phyloP scores from a whole-genome alignment of 2,888 invertebrate species.

The Timandra comae region DNA sequence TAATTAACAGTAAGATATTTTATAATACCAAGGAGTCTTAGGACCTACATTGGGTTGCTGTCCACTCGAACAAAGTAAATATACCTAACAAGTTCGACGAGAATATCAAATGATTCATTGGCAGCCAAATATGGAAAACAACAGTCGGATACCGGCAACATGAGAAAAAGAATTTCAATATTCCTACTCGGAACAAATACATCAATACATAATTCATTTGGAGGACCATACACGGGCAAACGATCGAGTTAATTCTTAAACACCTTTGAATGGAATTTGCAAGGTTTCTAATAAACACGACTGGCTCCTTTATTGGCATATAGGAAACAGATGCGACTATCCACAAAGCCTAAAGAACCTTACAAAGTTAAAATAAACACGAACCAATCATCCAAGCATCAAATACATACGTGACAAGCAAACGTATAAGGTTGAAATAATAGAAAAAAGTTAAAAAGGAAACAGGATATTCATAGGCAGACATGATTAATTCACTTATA shows the following conservation, averaged over 20 bases:
- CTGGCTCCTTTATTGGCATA: slow-evolving; percentile 39
- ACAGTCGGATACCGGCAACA: slow-evolving; percentile 30
- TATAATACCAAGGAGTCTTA: too few relatives aligned
- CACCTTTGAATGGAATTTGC: slow-evolving; percentile 39
- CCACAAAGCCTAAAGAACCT: slow-evolving; percentile 8
- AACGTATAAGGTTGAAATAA: neutral
- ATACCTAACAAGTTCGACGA: slow-evolving; percentile 28
- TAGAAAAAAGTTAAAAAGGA: too few relatives aligned
- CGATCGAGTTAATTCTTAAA: slow-evolving; percentile 36
- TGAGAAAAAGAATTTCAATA: slow-evolving; percentile 41
- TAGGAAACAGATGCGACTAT: slow-evolving; percentile 44
- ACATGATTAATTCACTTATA: neutral
- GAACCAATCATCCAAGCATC: slow-evolving; percentile 12
- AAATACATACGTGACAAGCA: slow-evolving; percentile 13
- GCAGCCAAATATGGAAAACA: slow-evolving; percentile 43
- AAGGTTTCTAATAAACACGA: slow-evolving; percentile 37
- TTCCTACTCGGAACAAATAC: slow-evolving; percentile 32
- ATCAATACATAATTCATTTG: slow-evolving; percentile 49
- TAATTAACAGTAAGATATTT: too few relatives aligned
- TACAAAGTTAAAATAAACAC: slow-evolving; percentile 7
- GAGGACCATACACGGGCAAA: slow-evolving; percentile 46
- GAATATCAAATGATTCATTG: slow-evolving; percentile 47
- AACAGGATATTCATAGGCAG: slow-evolving; percentile 1
- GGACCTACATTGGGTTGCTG: too few relatives aligned
- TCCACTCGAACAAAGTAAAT: slow-evolving; percentile 18